Conservation (phyloP, 2,113 vertebrate genomes). For the Marcusenius ussheri region DNA sequence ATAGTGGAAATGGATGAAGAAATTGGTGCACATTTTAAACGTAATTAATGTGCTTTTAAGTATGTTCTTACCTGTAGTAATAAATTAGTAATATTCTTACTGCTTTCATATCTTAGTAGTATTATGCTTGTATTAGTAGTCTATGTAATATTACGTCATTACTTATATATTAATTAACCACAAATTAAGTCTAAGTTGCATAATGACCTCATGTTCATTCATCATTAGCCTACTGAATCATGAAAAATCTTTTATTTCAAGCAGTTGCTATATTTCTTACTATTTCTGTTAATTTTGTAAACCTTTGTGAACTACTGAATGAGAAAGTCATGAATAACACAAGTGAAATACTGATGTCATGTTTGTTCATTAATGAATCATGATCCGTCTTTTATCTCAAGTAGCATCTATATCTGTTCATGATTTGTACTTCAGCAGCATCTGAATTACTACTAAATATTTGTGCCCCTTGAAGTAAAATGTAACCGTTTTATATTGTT, state of each 20-base stretch:
- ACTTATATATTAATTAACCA: not conserved
- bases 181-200: not conserved
- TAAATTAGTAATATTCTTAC: not conserved
- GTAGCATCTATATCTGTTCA: not conserved
- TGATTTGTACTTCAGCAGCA: not conserved
- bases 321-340: not conserved
- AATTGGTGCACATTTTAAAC: not conserved
- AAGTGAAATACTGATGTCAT: not conserved
- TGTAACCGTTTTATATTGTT: not conserved
- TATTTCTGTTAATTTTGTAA: not conserved
- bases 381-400: not conserved
- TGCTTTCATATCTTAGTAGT: not conserved
- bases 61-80: not conserved
- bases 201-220: not conserved
- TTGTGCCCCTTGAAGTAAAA: not conserved
- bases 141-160: not conserved
- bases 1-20: not conserved
- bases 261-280: not conserved
- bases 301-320: not conserved
- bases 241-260: not conserved
- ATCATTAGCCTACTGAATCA: not conserved
- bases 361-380: not conserved
- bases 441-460: not conserved
- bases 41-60: not conserved
- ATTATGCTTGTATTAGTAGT: too few species aligned